Evolutionary conservation across 1,140 invertebrate species (phyloP).

Genomic region (Aethina tumida): DNA sequence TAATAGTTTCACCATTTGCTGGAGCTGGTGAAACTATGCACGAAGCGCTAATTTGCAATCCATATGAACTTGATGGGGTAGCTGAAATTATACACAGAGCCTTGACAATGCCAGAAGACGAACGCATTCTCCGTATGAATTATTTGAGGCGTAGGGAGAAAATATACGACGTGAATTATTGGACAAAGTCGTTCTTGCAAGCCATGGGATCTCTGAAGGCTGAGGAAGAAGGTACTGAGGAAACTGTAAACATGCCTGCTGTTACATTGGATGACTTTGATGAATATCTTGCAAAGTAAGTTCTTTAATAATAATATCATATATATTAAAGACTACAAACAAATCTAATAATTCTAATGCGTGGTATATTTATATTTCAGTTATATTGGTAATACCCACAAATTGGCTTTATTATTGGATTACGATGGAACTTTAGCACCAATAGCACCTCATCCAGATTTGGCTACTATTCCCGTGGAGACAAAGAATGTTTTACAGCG

Average conservation of each 20-base stretch:
- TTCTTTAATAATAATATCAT: conserved; percentile 14
- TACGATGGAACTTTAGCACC: conserved; percentile 85
- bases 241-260: conserved; percentile 72
- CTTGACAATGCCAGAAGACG: conserved; percentile 82
- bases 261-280: conserved; percentile 81
- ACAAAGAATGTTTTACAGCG: conserved; percentile 76
- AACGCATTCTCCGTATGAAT: conserved; percentile 77
- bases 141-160: conserved; percentile 70
- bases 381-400: conserved; percentile 77
- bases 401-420: conserved; percentile 74
- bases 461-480: conserved; percentile 73
- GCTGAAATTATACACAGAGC: conserved; percentile 77
- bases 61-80: conserved; percentile 79
- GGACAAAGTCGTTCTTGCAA: conserved; percentile 80
- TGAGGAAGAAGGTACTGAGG: conserved; percentile 66
- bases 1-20: conserved; percentile 84
- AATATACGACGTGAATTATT: conserved; percentile 75
- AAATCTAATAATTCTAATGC: too few relatives aligned
- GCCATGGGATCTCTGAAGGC: conserved; percentile 64
- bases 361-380: conserved; percentile 37
- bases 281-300: conserved; percentile 71
- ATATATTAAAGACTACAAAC: background rate
- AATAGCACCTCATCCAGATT: conserved; percentile 79
- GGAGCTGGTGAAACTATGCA: conserved; percentile 88
- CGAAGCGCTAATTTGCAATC: conserved; percentile 76